Evolutionary conservation across 2,113 vertebrate genomes (phyloP), one percentile per base, ranked within the genome.

Genomic region (Sinosuthora webbiana): DNA sequence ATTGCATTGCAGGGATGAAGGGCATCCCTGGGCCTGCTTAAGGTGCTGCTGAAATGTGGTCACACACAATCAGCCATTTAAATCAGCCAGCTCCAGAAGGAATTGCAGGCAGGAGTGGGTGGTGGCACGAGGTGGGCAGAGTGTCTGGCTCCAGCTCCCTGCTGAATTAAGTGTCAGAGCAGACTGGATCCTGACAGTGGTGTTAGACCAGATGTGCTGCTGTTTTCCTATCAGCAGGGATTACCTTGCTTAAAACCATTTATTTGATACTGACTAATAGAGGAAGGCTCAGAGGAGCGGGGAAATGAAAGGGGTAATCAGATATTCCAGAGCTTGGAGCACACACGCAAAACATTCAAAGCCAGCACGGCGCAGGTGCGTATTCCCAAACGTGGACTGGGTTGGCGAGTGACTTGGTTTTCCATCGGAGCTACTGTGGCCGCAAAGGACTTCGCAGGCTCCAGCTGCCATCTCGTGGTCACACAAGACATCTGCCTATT

Each of bases 401-500:
- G 16, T 2, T 93, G 94, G 81, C 56, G 41, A 90, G 74, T 9
- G 25, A 33, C 35, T 80, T 22, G 0, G 22, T 81, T 96, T 95
- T 88, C 90, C 56, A 10, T 0, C 3, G 67, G 33, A 94, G 90
- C 93, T 94, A 60, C 94, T 15, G 68, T 42, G 88, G 2, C 73
- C 33, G 41, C 60, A 60, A 30, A 90, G 68, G 13, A 92, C 88
- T 96, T 82, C 69, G 39, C 88, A 69, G 95, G 7, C 90, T 96
- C 90, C 88, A 86, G 88, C 82, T 96, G 96, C 96, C 96, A 96
- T 86, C 96, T 97, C 37, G 94, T 96, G 96, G 96, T 37, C 28
- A 0, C 6, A 19, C 6, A 41, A 86, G 41, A 71, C 49, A 90
- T 56, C 24, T 4, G 13, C 57, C 27, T 41, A 3, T 9, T 60